Conservation (phyloP, 2,113 vertebrate genomes). For the Scomber colias region DNA sequence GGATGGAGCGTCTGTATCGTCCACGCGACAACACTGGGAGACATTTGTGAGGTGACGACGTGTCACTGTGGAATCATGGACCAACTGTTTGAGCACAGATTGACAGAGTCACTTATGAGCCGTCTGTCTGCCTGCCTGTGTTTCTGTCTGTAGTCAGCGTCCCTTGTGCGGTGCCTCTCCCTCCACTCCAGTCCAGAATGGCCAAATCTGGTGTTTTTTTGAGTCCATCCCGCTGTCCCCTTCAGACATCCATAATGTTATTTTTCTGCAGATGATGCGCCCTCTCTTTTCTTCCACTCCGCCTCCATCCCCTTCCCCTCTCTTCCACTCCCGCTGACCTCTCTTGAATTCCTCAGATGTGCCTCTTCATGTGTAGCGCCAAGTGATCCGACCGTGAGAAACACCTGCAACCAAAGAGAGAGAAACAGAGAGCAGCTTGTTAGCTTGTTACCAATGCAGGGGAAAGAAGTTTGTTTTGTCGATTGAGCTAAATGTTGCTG, state of each 20-base stretch:
- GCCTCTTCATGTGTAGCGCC: slow-evolving; percentile 99
- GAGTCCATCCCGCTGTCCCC: slow-evolving; percentile 28
- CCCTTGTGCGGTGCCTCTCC: slow-evolving; percentile 15
- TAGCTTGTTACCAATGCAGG: slow-evolving; percentile 57
- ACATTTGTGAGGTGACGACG: slow-evolving; percentile 27
- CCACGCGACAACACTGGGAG: slow-evolving; percentile 6
- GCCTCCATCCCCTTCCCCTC: slow-evolving; percentile 48
- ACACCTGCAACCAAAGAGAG: slow-evolving; percentile 88
- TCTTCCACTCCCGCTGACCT: slow-evolving; percentile 54
- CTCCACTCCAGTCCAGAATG: slow-evolving; percentile 20
- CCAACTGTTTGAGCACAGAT: slow-evolving; percentile 47
- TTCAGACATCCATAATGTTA: slow-evolving; percentile 46
- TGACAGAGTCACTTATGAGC: slow-evolving; percentile 21
- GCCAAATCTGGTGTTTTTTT: slow-evolving; percentile 34
- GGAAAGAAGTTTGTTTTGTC: slow-evolving; percentile 74
- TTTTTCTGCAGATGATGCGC: slow-evolving; percentile 44
- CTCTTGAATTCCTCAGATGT: slow-evolving; percentile 87
- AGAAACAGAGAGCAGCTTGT: slow-evolving; percentile 64
- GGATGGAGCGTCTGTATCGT: slow-evolving; percentile 44
- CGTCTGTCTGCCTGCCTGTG: neutral
- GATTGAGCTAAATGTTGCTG: slow-evolving; percentile 76
- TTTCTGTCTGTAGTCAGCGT: slow-evolving; percentile 44
- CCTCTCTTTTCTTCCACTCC: slow-evolving; percentile 58
- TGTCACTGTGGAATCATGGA: slow-evolving; percentile 43
- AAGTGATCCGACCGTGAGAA: slow-evolving; percentile 99